Base-by-base conservation (phyloP, 2,113 vertebrate species). In the Anguilla japonica region DNA sequence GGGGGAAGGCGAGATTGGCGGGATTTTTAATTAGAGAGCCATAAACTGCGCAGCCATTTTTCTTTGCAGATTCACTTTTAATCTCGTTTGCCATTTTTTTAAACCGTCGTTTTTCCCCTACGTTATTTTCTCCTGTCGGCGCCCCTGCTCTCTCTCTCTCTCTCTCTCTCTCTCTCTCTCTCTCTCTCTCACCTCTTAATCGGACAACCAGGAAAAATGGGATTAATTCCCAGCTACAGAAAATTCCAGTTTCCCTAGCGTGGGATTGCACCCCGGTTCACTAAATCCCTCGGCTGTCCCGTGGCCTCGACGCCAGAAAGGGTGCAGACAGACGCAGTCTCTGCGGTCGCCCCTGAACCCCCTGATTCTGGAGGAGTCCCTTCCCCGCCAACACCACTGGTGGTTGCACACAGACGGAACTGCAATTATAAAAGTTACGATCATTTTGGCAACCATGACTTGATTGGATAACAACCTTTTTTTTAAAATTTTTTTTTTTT, bases 11-110 rank as follows among this genome's bases (percentile, higher is more conserved):
- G 95, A 97, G 96, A 97, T 96, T 96, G 96, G 96, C 95, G 93
- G 96, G 96, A 95, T 95, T 97, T 95, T 97, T 98, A 98, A 98
- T 98, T 97, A 97, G 96, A 96, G 94, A 95, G 96, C 97, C 95
- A 95, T 96, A 96, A 96, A 96, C 96, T 88, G 94, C 96, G 94
- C 92, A 89, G 95, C 93, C 93, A 96, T 97, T 97, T 96, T 96
- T 96, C 96, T 96, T 96, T 95, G 93, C 92, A 95, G 93, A 94
- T 96, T 97, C 96, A 93, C 94, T 95, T 95, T 95, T 96, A 96
- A 97, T 97, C 96, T 97, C 95, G 56, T 95, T 95, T 95, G 87
- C 92, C 94, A 96, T 95, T 95, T 93, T 60, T 88, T 90, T 40
- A 71, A 60, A n/a, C 53, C 56, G 2, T 82, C 26, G 84, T 86